Base-by-base conservation (phyloP, 2,888 invertebrate genomes). In the Phymatocera aterrima region DNA sequence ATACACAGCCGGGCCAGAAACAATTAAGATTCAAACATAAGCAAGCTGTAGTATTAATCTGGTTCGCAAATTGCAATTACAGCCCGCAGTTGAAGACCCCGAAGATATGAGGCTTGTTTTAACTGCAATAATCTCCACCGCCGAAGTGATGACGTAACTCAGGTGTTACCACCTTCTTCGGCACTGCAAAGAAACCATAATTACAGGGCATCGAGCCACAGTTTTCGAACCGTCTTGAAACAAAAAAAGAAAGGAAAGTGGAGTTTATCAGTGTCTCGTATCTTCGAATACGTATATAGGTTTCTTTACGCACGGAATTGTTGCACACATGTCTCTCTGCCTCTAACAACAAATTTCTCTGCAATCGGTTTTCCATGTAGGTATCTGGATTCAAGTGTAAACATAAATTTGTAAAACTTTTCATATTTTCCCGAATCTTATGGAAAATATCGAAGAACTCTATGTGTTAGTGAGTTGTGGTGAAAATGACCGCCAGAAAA, bases 91-190 rank as follows among this genome's bases (percentile, higher is more conserved):
- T 28, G 28, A 57, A 57, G 57, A 57, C 57, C 28, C 28, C 28
- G 28, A 57, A 57, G 57, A 57, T 57, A 15, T 21, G 15, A 15
- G 57, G 12, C 15, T 28, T 28, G 4, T 28, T 2, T 28, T 57
- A 57, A 57, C 28, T 57, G 57, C 57, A 28, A 57, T 57, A 57
- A 57, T 57, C 57, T 57, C 15, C 28, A 28, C 28, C 10, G 57
- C 57, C 28, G 28, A 57, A 57, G 57, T 57, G 57, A 57, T 57
- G 57, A 57, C 57, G 57, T 57, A 28, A 57, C 57, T 57, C 57
- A 57, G 57, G 57, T 57, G 57, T 57, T 57, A 57, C 57, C 57
- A 57, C 57, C 57, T 57, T 57, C 57, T 57, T 57, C 57, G 57
- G 57, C 57, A 57, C 57, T 28, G 57, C 10, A 21, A 57, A 57